Evolutionary conservation across 2,797 vertebrate genomes (phyloP).

Genomic region (Salmo trutta): DNA sequence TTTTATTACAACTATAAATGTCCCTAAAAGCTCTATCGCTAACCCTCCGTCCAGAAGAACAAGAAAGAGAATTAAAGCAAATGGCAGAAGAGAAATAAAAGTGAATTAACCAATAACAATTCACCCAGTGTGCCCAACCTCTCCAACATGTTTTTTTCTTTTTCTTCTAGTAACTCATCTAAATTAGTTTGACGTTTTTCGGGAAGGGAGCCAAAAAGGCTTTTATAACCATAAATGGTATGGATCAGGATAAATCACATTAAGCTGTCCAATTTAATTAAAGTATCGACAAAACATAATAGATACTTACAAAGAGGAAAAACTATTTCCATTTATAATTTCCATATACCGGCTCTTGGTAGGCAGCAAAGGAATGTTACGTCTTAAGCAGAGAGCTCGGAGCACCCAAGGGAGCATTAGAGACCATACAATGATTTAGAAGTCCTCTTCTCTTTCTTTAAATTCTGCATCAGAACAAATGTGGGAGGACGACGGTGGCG

Average conservation of each 20-base stretch:
- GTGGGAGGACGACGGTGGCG: constrained; percentile 42
- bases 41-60: constrained; percentile 56
- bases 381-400: constrained; percentile 52
- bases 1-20: constrained; percentile 79
- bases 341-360: constrained; percentile 70
- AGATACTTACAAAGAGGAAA: constrained; percentile 85
- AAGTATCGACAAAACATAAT: constrained; percentile 99
- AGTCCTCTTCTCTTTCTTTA: constrained; percentile 52
- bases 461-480: too few relatives aligned
- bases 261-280: constrained; percentile 99
- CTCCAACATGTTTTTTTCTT: constrained; percentile 43
- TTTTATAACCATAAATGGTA: constrained; percentile 98
- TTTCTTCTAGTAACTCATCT: constrained; percentile 78
- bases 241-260: constrained; percentile 98
- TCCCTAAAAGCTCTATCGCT: constrained; percentile 69
- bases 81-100: constrained; percentile 76
- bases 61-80: constrained; percentile 63
- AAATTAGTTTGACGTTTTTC: constrained; percentile 92
- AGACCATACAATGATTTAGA: constrained; percentile 89
- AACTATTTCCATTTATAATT: constrained; percentile 92
- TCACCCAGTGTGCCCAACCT: constrained; percentile 66
- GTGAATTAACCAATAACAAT: constrained; percentile 81
- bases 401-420: constrained; percentile 86
- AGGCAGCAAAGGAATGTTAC: constrained; percentile 56
- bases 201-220: constrained; percentile 95